Conservation (phyloP, 2,797 vertebrate species). For the Percopsis omiscomaycus region DNA sequence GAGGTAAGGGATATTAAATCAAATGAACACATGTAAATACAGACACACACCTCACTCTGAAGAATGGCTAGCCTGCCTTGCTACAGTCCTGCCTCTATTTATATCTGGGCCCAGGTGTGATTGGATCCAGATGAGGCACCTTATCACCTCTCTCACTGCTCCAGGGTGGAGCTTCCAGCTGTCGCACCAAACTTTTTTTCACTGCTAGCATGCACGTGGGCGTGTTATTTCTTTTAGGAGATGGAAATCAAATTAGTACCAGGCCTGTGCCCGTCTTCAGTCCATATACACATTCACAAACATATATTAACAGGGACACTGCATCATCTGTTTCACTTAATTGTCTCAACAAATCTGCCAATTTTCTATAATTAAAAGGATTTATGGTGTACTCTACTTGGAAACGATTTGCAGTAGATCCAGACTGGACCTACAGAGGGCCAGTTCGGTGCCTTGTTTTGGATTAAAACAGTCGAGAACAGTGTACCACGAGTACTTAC, state of each 20-base stretch:
- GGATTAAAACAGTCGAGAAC: not conserved
- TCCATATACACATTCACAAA: constrained; percentile 8
- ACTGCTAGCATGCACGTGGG: constrained; percentile 17
- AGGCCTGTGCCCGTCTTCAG: constrained; percentile 23
- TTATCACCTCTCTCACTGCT: constrained; percentile 37
- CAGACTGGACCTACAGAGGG: too few relatives aligned
- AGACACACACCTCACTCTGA: constrained; percentile 40
- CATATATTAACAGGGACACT: constrained; percentile 1
- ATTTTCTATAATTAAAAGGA: not conserved
- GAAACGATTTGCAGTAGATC: too few relatives aligned
- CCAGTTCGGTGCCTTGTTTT: too few relatives aligned
- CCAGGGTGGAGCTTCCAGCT: constrained; percentile 34
- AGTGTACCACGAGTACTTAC: too few relatives aligned
- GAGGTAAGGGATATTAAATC: too few relatives aligned
- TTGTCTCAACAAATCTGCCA: not conserved
- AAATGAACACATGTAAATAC: not conserved
- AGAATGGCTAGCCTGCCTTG: constrained; percentile 47
- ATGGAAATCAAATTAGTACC: constrained; percentile 20
- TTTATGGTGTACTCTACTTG: too few relatives aligned
- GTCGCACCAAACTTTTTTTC: constrained; percentile 52
- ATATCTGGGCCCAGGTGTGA: constrained; percentile 68
- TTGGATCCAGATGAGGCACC: constrained; percentile 73
- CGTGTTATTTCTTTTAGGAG: constrained; percentile 38
- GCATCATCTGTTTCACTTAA: too few relatives aligned
- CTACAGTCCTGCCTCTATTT: constrained; percentile 59